These are phyloP conservation scores for Limnothrissa miodon DNA, from an alignment of 2,113 vertebrate genomes.

Conservation along the genomic window DNA sequence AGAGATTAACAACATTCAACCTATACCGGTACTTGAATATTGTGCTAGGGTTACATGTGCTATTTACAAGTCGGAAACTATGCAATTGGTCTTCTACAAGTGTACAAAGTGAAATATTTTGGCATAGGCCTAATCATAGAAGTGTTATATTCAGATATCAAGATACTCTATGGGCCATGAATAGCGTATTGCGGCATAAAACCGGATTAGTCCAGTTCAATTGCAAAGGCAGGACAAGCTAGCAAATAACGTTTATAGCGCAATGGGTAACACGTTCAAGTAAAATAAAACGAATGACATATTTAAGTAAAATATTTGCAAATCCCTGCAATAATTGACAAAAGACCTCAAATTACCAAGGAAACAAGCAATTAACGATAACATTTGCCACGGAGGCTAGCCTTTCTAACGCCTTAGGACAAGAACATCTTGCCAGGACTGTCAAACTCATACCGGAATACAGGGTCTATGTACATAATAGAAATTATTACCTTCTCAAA, in stretches of 20 bases:
- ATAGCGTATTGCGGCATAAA: background rate
- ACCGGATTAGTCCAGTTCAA: constrained; percentile 5
- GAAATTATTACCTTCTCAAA: background rate
- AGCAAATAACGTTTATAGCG: background rate
- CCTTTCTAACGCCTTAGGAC: too few species aligned
- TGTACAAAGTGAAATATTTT: background rate
- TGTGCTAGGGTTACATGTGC: background rate
- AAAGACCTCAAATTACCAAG: background rate
- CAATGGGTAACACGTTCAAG: background rate
- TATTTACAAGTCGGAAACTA: background rate
- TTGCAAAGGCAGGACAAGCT: background rate
- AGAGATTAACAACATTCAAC: background rate
- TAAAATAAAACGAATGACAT: background rate
- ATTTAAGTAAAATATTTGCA: background rate
- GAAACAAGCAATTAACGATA: background rate
- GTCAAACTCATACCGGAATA: background rate
- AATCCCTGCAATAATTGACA: background rate
- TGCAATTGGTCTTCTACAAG: background rate
- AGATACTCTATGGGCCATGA: background rate
- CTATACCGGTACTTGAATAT: background rate
- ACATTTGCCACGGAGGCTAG: too few species aligned
- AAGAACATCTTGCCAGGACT: background rate
- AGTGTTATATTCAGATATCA: background rate
- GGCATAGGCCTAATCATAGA: background rate
- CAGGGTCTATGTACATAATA: background rate